Evolutionary conservation across 2,797 vertebrate genomes (phyloP).

Genomic region (Brachyalestes nurse): DNA sequence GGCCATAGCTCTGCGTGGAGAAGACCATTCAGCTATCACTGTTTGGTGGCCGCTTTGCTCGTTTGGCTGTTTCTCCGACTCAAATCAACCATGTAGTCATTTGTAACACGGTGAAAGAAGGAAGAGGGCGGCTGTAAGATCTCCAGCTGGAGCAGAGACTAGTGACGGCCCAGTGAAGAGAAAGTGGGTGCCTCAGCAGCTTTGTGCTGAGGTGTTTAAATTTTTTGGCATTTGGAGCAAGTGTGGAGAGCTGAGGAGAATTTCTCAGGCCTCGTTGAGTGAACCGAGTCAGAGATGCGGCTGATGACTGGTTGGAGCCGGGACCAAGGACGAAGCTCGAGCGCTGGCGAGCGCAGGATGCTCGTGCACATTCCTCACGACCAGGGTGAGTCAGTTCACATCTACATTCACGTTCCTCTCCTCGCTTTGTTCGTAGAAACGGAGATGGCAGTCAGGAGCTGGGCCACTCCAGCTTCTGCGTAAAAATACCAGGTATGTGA

Average conservation of each 20-base stretch:
- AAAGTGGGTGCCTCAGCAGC: neutral
- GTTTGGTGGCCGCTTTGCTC: no score
- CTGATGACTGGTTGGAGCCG: constrained; percentile 40
- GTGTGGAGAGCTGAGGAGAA: neutral
- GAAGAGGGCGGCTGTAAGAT: neutral
- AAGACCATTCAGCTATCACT: neutral
- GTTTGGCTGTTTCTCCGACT: neutral
- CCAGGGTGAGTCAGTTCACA: constrained; percentile 48
- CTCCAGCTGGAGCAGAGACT: neutral
- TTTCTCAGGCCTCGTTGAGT: neutral
- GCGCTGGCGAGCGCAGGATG: constrained; percentile 42
- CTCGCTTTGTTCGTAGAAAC: constrained; percentile 2
- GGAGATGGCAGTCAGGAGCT: neutral
- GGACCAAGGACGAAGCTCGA: constrained; percentile 41
- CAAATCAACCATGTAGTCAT: neutral
- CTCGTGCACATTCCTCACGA: constrained; percentile 21
- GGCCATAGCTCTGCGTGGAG: constrained; percentile 34
- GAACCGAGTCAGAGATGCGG: constrained; percentile 23
- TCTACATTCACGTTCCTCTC: constrained; percentile 4
- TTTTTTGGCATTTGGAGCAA: neutral
- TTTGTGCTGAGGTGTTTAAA: neutral
- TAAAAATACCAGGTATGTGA: neutral
- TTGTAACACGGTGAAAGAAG: neutral
- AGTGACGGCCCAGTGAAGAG: neutral
- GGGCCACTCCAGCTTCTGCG: neutral